These are phyloP conservation scores for Sipha flava DNA, from an alignment of 1,140 invertebrate species.

Conservation along the genomic window DNA sequence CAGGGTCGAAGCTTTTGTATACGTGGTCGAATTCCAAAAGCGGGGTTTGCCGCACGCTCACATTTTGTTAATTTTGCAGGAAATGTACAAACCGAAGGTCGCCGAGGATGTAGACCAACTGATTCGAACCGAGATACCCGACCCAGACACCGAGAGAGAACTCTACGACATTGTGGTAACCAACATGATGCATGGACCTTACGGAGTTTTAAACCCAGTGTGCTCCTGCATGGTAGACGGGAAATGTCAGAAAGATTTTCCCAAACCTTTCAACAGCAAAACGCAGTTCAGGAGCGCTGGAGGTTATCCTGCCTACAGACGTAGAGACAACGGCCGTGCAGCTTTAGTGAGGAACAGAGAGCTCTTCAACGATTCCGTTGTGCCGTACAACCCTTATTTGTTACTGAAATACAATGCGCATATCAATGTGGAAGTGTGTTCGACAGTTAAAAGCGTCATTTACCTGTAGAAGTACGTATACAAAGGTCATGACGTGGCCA, in stretches of 20 bases:
- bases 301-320: constrained; percentile 44
- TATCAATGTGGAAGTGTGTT: constrained; percentile 43
- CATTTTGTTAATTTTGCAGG: neutral
- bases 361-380: constrained; percentile 43
- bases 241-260: constrained; percentile 44
- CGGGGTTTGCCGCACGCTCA: constrained; percentile 22
- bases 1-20: neutral
- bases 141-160: constrained; percentile 42
- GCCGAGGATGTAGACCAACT: constrained; percentile 45
- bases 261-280: constrained; percentile 38
- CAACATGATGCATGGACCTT: constrained; percentile 51
- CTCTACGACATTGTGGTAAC: constrained; percentile 43
- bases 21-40: constrained; percentile 26
- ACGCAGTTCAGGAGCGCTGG: constrained; percentile 41
- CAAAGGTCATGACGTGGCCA: constrained; percentile 40
- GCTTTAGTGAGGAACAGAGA: neutral
- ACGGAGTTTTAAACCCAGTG: constrained; percentile 29
- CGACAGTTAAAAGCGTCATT: constrained; percentile 43
- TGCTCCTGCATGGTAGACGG: constrained; percentile 43
- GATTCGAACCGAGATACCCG: constrained; percentile 49
- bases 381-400: constrained; percentile 42
- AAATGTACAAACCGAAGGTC: neutral
- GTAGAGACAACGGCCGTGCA: constrained; percentile 32
- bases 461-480: constrained; percentile 46
- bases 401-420: constrained; percentile 40